These are phyloP conservation scores for Tachyglossus aculeatus DNA, from an alignment of 2,797 vertebrate species.

Conservation along the genomic window DNA sequence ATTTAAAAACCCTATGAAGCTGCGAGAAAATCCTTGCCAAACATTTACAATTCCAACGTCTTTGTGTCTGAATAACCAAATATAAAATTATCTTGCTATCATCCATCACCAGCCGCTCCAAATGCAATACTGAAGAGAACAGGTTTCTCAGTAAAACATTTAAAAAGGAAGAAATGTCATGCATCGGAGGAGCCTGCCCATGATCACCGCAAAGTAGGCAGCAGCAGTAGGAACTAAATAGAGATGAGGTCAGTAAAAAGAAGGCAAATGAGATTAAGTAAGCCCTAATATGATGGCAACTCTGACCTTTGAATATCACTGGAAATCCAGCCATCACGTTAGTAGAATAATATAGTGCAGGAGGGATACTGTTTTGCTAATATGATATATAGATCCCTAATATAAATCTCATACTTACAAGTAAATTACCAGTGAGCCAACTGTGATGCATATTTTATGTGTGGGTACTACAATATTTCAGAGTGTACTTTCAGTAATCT, in stretches of 20 bases:
- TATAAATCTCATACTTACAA: constrained; percentile 44
- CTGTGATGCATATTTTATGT: constrained; percentile 44
- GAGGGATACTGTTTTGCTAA: constrained; percentile 48
- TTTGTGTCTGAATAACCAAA: not conserved
- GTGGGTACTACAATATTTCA: constrained; percentile 38
- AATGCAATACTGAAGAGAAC: not conserved
- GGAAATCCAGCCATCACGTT: constrained; percentile 50
- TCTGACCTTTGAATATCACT: constrained; percentile 61
- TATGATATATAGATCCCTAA: constrained; percentile 49
- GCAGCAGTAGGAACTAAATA: not conserved
- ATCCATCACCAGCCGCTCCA: not conserved
- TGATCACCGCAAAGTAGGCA: not conserved
- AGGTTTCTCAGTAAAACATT: not conserved
- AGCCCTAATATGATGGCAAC: constrained; percentile 30
- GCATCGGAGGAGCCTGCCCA: not conserved
- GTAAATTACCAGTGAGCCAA: constrained; percentile 52
- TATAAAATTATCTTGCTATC: not conserved
- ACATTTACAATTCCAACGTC: not conserved
- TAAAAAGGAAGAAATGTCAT: not conserved
- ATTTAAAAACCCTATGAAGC: not conserved
- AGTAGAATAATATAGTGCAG: constrained; percentile 51
- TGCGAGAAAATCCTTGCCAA: not conserved
- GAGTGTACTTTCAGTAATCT: constrained; percentile 22
- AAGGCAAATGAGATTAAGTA: constrained; percentile 50
- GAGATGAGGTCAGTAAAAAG: constrained; percentile 45